These are phyloP conservation scores for Bhutanitis thaidina DNA, from an alignment of 2,888 invertebrate species.

Conservation along the genomic window DNA sequence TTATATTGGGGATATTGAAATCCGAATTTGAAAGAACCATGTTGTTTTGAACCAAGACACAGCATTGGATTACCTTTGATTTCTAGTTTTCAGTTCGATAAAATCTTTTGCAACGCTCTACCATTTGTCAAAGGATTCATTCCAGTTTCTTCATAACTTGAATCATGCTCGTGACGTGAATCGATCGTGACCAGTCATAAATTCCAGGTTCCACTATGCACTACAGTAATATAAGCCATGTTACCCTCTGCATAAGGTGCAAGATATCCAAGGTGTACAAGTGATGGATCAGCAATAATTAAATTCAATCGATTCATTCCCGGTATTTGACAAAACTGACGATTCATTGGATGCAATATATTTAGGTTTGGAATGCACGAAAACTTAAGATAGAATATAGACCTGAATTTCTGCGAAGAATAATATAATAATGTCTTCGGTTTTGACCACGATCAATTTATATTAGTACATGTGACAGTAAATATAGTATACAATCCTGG, in stretches of 20 bases:
- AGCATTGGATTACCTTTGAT: not conserved
- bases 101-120: slow-evolving; percentile 14
- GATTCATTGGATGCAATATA: slow-evolving; percentile 20
- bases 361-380: slow-evolving; percentile 12
- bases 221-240: slow-evolving; percentile 1
- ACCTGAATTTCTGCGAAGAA: no score
- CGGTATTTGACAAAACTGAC: slow-evolving; percentile 21
- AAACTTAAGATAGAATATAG: no score
- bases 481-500: no score
- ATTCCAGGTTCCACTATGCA: not conserved
- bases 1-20: no score
- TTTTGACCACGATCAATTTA: no score
- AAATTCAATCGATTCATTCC: slow-evolving; percentile 20
- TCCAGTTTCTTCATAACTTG: slow-evolving; percentile 1
- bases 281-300: slow-evolving; percentile 23
- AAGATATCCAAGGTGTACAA: not conserved
- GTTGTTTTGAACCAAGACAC: no score
- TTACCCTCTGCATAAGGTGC: not conserved
- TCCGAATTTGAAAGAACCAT: no score
- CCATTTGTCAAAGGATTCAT: slow-evolving; percentile 8
- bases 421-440: no score
- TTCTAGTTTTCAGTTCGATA: slow-evolving; percentile 1
- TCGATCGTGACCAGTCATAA: not conserved
- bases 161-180: not conserved
- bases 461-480: no score